Evolutionary conservation across 2,888 invertebrate species (phyloP), one percentile per base, ranked within the genome.

Genomic region (Chalcis sispes): DNA sequence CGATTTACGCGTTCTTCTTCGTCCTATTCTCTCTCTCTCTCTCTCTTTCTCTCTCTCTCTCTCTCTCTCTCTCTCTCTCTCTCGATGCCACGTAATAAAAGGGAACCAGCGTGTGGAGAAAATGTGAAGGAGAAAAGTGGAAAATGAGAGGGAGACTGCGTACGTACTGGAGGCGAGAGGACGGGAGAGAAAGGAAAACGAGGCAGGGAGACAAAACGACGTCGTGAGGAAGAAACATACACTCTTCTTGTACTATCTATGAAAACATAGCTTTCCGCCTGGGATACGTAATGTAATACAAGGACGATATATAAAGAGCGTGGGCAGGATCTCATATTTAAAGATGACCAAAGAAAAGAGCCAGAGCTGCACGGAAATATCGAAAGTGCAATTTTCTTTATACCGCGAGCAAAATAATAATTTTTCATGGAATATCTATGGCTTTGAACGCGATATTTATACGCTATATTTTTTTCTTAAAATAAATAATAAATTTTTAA

Each of bases 241-340:
- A 72, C 80, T 77, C 61, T 50, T 36, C 72, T 79, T 79, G 75
- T 73, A 29, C 73, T 71, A 79, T 79, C 80, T 80, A 75, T 79
- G 80, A 81, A 82, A 82, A 81, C 81, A 80, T 78, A 77, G 78
- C 79, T 75, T 71, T 67, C 66, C 59, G 65, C 65, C 46, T 20
- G 36, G 50, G 61, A 56, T 56, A 56, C 36, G 48, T 73, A 72
- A 62, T 58, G 66, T 74, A 54, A 67, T 67, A 61, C 54, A 61
- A 61, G 42, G 61, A 42, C 8, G 50, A 61, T 56, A 18, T 64
- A 72, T 54, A 72, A 46, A 66, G 1, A 32, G 25, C 50, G 50
- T 5, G 48, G 36, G 5, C 25, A 27, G 32, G 42, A 23, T 36
- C 36, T 54, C 46, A 48, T 67, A 67, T 75, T 70, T 70, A 61